Evolutionary conservation across 2,113 vertebrate genomes (phyloP).

Genomic region (Tupaia chinensis): DNA sequence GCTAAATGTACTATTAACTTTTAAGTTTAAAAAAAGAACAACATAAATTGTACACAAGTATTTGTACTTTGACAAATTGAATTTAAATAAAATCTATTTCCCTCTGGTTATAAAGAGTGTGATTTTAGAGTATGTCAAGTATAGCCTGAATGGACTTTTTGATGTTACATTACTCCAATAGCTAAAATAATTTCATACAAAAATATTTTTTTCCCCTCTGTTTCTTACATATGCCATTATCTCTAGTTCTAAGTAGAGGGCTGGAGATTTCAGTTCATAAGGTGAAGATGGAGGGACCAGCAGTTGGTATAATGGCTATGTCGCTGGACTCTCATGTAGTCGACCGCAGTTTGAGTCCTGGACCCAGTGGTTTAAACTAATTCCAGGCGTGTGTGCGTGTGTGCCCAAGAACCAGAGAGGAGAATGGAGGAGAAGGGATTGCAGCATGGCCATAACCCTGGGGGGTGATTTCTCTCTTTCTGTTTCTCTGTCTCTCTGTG

Average conservation of each 20-base stretch:
- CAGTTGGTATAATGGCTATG: too few species aligned
- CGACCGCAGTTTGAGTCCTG: too few species aligned
- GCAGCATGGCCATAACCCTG: too few species aligned
- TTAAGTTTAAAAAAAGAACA: slow-evolving; percentile 69
- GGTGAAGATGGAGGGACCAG: background rate
- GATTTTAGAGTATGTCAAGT: background rate
- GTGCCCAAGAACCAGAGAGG: too few species aligned
- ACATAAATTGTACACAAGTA: slow-evolving; percentile 42
- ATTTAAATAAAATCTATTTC: slow-evolving; percentile 84
- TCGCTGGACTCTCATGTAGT: too few species aligned
- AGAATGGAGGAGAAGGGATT: too few species aligned
- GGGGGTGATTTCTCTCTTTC: too few species aligned
- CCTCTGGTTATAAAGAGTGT: slow-evolving; percentile 64
- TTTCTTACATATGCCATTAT: background rate
- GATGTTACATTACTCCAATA: background rate
- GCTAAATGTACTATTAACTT: slow-evolving; percentile 33
- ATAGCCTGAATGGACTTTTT: background rate
- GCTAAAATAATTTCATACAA: slow-evolving; percentile 8
- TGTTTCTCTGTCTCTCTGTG: too few species aligned
- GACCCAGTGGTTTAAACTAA: too few species aligned
- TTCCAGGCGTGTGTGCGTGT: too few species aligned
- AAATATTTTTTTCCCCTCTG: background rate
- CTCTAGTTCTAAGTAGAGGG: slow-evolving; percentile 28
- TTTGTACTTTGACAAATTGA: slow-evolving; percentile 81
- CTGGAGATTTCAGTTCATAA: background rate